These are phyloP conservation scores for Scortum barcoo DNA, from an alignment of 2,113 vertebrate species.

Conservation along the genomic window DNA sequence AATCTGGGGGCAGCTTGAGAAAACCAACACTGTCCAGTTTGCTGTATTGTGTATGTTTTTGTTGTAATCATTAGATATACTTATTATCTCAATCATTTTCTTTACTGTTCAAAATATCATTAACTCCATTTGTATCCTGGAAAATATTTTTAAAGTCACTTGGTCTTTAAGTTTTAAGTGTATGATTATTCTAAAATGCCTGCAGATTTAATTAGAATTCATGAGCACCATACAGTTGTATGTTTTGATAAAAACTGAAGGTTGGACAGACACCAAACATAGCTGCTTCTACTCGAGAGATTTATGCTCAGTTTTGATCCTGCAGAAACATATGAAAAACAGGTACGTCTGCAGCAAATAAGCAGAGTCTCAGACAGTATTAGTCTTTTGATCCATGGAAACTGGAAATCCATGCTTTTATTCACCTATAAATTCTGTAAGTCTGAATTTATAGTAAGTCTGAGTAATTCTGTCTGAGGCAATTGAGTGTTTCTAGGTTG, in stretches of 20 bases:
- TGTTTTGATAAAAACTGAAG: background rate
- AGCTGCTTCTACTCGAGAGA: background rate
- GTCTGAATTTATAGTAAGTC: too few species aligned
- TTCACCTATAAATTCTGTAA: background rate
- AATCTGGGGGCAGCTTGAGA: background rate
- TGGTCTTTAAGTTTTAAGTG: background rate
- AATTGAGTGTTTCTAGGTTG: background rate
- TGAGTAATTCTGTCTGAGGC: background rate
- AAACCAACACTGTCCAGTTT: background rate
- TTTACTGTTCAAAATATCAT: background rate
- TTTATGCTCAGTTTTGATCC: background rate
- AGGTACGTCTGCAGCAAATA: background rate
- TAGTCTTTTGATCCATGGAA: background rate
- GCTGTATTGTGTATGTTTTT: background rate
- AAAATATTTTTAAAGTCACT: background rate
- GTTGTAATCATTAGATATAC: background rate
- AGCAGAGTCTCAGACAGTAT: background rate
- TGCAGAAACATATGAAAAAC: background rate
- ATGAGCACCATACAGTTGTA: background rate
- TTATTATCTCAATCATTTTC: background rate
- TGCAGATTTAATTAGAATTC: background rate
- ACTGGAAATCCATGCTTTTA: background rate
- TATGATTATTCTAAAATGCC: background rate
- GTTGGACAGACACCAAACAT: constrained; percentile 1
- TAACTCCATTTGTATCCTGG: too few species aligned